Conservation (phyloP, 2,888 invertebrate genomes). For the Leptinotarsa tumamoca region DNA sequence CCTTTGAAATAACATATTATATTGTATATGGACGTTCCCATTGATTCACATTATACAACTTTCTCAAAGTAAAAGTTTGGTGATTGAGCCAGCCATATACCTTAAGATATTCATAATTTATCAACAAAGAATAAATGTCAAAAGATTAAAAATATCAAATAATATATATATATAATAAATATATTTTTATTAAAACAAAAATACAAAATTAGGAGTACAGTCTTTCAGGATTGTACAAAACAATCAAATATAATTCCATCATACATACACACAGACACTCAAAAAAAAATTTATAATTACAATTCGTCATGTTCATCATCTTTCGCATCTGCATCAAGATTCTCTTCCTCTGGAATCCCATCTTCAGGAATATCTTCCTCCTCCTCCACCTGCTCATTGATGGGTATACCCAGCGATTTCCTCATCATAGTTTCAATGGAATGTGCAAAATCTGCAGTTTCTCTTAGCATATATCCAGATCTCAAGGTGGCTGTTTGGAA, state of each 20-base stretch:
- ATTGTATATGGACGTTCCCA: no score
- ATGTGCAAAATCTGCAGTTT: conserved; percentile 89
- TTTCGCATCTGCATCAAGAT: conserved; percentile 61
- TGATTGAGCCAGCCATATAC: no score
- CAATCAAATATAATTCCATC: conserved; percentile 39
- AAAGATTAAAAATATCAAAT: background rate
- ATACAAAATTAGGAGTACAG: conserved; percentile 51
- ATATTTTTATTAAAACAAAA: conserved; percentile 43
- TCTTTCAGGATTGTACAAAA: conserved; percentile 49
- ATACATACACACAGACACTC: conserved; percentile 40
- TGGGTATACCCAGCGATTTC: conserved; percentile 79
- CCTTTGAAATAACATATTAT: no score
- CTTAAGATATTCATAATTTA: background rate
- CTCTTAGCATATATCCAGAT: conserved; percentile 93
- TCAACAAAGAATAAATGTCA: background rate
- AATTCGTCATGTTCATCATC: conserved; percentile 72
- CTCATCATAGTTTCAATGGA: conserved; percentile 92
- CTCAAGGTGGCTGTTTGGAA: conserved; percentile 92
- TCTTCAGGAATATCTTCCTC: conserved; percentile 67
- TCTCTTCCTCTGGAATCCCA: conserved; percentile 65
- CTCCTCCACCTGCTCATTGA: conserved; percentile 75
- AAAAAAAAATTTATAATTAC: conserved; percentile 60
- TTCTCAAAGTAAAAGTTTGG: no score
- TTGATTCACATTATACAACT: no score
- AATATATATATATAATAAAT: conserved; percentile 36